A percentile compares a stretch with the other conserved stretches of the same genome.
Conservation (phyloP, 2,113 vertebrate genomes). For the Paradisaea rubra region DNA sequence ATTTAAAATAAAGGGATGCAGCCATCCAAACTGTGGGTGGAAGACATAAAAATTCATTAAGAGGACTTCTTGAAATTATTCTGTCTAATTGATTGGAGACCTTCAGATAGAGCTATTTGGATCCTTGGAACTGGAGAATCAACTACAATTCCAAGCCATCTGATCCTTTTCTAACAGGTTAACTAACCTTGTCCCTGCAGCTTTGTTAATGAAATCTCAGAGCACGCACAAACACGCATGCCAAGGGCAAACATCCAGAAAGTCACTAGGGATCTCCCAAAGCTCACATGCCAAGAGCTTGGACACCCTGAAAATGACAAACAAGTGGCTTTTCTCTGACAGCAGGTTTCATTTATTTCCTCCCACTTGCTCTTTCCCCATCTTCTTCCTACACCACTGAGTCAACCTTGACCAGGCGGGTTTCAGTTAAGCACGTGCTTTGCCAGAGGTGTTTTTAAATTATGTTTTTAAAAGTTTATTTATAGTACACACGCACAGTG, state of each 20-base stretch:
- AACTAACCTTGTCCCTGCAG: background rate
- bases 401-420: slow-evolving; percentile 19
- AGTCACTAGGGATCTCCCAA: background rate
- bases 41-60: slow-evolving; percentile 9
- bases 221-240: background rate
- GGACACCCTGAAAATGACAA: slow-evolving; percentile 15
- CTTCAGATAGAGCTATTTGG: background rate
- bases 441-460: slow-evolving; percentile 60
- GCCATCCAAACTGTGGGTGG: background rate
- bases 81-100: background rate
- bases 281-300: background rate
- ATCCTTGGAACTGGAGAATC: background rate
- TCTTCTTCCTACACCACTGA: slow-evolving; percentile 46
- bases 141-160: background rate
- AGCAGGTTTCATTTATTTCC: slow-evolving; percentile 40
- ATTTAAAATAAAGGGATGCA: background rate
- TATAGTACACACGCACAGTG: slow-evolving; percentile 20
- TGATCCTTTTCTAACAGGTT: background rate
- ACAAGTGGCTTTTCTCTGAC: slow-evolving; percentile 14
- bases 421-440: slow-evolving; percentile 46
- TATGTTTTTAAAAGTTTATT: slow-evolving; percentile 34
- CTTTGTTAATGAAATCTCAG: background rate
- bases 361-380: slow-evolving; percentile 33
- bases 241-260: slow-evolving; percentile 1
- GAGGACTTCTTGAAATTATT: background rate